Base-by-base conservation (phyloP, 2,113 vertebrate genomes). In the Cynopterus brachyotis region DNA sequence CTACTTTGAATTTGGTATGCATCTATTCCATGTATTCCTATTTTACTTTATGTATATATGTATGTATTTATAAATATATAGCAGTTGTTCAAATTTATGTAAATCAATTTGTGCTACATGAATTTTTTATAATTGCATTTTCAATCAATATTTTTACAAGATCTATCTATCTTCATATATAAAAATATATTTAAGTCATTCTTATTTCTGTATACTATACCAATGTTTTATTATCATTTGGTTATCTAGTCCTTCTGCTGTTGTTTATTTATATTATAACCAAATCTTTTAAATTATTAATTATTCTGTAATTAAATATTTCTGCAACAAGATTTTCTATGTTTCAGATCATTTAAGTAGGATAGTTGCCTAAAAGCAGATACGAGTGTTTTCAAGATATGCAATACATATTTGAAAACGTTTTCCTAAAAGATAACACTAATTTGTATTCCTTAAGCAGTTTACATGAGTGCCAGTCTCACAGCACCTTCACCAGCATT, bases 121-220 rank as follows among this genome's bases (percentile, higher is more conserved):
- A 69, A 82, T 89, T 85, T 78, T 64, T 32, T 67, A 17, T 50
- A 50, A n/a, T 60, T 96, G 17, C 20, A 55, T 84, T 80, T 83
- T 84, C 17, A 79, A 37, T 69, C 40, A 69, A 16, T 85, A 47
- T 79, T 84, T 11, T 89, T 69, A 5, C 11, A 75, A 76, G 59
- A 67, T 75, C 42, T 85, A 79, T 67, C 45, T 20, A 69, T 60
- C 69, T 47, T 87, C 62, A 57, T 59, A 50, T 40, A 85, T 73
- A 89, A 95, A 95, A 95, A 55, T 87, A 78, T 17, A 81, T 19
- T 42, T 81, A 84, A 94, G 85, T 28, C 26, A 80, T 62, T 89
- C 62, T 93, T 73, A 82, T 35, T 90, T 9, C 42, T 81, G 15
- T 59, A 17, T 40, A 55, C 53, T 70, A 69, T 62, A 30, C 19